Evolutionary conservation across 2,113 vertebrate genomes (phyloP).

Genomic region (Poeciliopsis retropinna): DNA sequence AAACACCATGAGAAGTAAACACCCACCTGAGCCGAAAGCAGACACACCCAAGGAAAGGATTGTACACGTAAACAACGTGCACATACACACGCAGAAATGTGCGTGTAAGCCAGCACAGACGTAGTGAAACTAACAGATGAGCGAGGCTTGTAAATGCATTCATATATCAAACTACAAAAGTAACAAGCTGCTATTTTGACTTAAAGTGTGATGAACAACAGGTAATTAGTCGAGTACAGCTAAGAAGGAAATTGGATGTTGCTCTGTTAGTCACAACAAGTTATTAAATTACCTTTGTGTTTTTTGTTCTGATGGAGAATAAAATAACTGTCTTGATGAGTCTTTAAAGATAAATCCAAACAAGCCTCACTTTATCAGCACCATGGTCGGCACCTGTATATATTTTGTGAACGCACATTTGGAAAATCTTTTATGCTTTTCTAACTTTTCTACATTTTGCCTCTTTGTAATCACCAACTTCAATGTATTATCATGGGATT

Average conservation of each 20-base stretch:
- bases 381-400: too few relatives aligned
- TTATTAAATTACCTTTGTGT: not conserved
- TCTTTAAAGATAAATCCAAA: too few relatives aligned
- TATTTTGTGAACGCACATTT: too few relatives aligned
- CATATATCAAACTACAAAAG: conserved; percentile 17
- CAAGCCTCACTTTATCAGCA: too few relatives aligned
- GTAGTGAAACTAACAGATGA: conserved; percentile 25
- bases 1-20: conserved; percentile 62
- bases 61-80: conserved; percentile 8
- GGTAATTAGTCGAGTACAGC: not conserved
- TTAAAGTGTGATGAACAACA: conserved; percentile 15
- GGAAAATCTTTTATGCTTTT: not conserved
- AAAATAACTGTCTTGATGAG: not conserved
- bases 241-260: not conserved
- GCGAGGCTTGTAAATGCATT: conserved; percentile 31
- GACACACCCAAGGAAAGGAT: conserved; percentile 64
- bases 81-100: conserved; percentile 4
- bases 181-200: conserved; percentile 17
- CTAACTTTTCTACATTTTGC: too few relatives aligned
- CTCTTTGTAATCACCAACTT: not conserved
- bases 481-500: not conserved
- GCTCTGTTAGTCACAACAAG: not conserved
- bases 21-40: conserved; percentile 61
- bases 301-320: not conserved
- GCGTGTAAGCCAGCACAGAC: conserved; percentile 30